Evolutionary conservation across 1,140 invertebrate species (phyloP), one percentile per base, ranked within the genome.

Genomic region (Dendrolimus kikuchii): DNA sequence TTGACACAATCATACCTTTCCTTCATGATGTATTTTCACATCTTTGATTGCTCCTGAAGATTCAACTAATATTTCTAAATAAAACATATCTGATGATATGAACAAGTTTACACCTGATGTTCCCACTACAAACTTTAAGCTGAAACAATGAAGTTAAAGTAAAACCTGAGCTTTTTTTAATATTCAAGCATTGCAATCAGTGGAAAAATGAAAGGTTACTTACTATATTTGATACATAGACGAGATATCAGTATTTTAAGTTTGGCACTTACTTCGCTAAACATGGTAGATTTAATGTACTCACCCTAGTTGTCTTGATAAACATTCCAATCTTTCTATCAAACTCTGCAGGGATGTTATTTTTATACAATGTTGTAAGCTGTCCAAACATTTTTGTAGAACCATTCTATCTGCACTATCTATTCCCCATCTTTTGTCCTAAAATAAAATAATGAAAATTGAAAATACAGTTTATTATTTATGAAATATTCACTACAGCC

Each of bases 1-100:
- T 38, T 4, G 42, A 39, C 9, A 41, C 5, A 23, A 23, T 49
- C 36, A 23, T 71, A 88, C 87, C 77, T 86, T 95, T 65, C 94
- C 95, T 81, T 96, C 95, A 80, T 97, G 95, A 85, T 95, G 94
- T 66, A 98, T 94, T 88, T 97, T 98, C 1, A 98, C 96, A 90
- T 98, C 96, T 77, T 94, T 93, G 0, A 98, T 93, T 46, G 90
- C 90, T 44, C 96, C 96, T 54, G 89, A 92, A 0, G 91, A 87
- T 71, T 97, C 95, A 39, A 98, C 87, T 40, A 95, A 74, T 58
- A 99, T 94, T 89, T 98, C 96, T 60, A 99, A 90, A 79, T 96
- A 98, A 83, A 98, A 99, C 96, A 98, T 98, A 77, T 98, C 96
- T 0, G 95, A 97, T 37, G 95, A 97, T 81, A 98, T 97, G 69